These are phyloP conservation scores for Melitaea cinxia DNA, from an alignment of 1,140 invertebrate genomes.

Conservation along the genomic window DNA sequence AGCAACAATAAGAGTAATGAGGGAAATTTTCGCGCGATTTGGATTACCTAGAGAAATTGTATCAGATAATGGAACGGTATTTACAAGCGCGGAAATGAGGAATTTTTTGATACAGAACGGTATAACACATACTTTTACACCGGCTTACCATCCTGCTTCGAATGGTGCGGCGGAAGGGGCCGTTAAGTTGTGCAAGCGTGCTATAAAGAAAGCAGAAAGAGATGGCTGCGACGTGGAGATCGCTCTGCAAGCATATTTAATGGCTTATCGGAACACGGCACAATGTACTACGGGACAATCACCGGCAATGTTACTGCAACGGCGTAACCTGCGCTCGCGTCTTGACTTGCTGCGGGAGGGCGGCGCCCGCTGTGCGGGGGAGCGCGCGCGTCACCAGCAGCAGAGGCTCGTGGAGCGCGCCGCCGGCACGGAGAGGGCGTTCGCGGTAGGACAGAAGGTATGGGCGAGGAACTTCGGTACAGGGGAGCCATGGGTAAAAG, in stretches of 20 bases:
- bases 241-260: neutral
- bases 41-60: constrained; percentile 53
- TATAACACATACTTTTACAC: constrained; percentile 13
- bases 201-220: constrained; percentile 29
- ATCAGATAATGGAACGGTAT: constrained; percentile 52
- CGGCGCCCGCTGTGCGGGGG: no score
- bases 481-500: no score
- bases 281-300: constrained; percentile 1
- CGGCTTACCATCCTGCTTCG: constrained; percentile 28
- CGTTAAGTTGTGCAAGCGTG: constrained; percentile 23
- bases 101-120: constrained; percentile 40
- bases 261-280: neutral
- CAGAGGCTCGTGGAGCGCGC: no score
- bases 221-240: constrained; percentile 24
- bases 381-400: no score
- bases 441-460: no score
- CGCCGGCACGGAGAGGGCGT: no score
- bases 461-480: no score
- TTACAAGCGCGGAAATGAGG: constrained; percentile 45
- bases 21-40: constrained; percentile 42
- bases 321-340: neutral
- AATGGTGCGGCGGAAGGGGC: constrained; percentile 25
- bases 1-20: constrained; percentile 32
- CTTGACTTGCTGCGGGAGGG: constrained; percentile 9
- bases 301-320: constrained; percentile 4